Base-by-base conservation (phyloP, 1,140 invertebrate species). In the Bombus waltoni region DNA sequence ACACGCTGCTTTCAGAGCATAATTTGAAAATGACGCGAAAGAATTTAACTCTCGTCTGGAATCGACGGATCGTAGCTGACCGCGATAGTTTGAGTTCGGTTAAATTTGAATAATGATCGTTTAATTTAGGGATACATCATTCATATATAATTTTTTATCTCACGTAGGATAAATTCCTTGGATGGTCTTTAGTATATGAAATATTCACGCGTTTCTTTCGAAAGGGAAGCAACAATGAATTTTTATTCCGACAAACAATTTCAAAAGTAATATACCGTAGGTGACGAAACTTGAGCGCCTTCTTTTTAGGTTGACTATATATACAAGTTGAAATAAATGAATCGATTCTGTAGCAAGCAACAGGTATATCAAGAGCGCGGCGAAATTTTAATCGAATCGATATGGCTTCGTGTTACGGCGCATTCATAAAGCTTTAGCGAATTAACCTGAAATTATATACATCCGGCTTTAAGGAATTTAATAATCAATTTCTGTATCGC, bases 301-400 rank as follows among this genome's bases (percentile, higher is more conserved):
- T 70, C 40, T 28, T 11, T 38, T 40, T n/a, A 40, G 13, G 4
- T 22, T 4, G 3, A n/a, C 1, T 35, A 18, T 35, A 22, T 38
- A 11, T 25, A 13, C 10, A 10, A 9, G 38, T 25, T 8, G 22
- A 32, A 75, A 71, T 57, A 81, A 81, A 62, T 35, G 47, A 73
- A 15, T 38, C 42, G n/a, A 81, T 81, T 57, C 47, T 22, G 25
- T 47, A 32, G 22, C 32, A 25, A 77, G 62, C 73, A 66, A 47
- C 73, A 75, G 59, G 42, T 57, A 32, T 32, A n/a, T 11, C 11
- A 35, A 68, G 47, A 40, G 28, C 35, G 74, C 32, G 59, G 75
- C 53, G 74, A 83, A 83, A 83, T 59, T 77, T 83, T 83, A 77
- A 83, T 77, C 62, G 81, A 70, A 77, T 83, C 81, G 74, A 83